Percentiles rank a stretch among this genome's conserved stretches.
Conservation (phyloP, 2,888 invertebrate genomes). For the Parnassius mnemosyne region DNA sequence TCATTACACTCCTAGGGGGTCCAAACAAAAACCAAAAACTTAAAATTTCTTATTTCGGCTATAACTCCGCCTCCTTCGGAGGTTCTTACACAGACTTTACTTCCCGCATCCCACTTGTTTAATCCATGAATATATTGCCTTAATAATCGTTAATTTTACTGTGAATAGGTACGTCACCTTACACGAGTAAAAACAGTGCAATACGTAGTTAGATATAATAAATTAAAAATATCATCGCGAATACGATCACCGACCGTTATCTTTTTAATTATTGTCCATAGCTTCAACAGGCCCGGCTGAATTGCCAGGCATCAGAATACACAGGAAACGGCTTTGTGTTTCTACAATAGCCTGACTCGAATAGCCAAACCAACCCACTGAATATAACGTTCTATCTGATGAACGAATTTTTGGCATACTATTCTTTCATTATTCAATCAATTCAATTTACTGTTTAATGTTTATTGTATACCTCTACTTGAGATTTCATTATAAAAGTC, state of each 20-base stretch:
- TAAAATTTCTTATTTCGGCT: too few species aligned
- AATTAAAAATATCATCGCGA: constrained; percentile 12
- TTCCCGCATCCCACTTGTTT: too few species aligned
- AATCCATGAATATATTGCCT: neutral
- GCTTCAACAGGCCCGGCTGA: constrained; percentile 10
- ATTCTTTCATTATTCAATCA: too few species aligned
- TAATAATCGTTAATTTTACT: constrained; percentile 5
- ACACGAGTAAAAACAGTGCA: constrained; percentile 11
- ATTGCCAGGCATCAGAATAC: constrained; percentile 26
- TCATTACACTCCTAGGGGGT: too few species aligned
- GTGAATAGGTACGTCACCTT: constrained; percentile 1
- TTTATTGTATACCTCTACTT: too few species aligned
- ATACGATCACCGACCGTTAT: constrained; percentile 18
- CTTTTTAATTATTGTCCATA: constrained; percentile 26
- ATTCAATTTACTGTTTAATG: too few species aligned
- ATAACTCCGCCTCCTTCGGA: too few species aligned
- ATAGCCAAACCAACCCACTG: constrained; percentile 13
- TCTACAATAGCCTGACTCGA: constrained; percentile 15
- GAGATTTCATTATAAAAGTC: too few species aligned
- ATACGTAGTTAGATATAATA: constrained; percentile 11
- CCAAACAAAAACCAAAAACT: too few species aligned
- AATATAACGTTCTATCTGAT: neutral
- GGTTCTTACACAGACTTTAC: too few species aligned
- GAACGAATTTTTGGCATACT: too few species aligned
- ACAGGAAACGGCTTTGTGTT: constrained; percentile 31